These are phyloP conservation scores for Sebastes miniatus DNA, from an alignment of 2,797 vertebrate species.

Conservation along the genomic window DNA sequence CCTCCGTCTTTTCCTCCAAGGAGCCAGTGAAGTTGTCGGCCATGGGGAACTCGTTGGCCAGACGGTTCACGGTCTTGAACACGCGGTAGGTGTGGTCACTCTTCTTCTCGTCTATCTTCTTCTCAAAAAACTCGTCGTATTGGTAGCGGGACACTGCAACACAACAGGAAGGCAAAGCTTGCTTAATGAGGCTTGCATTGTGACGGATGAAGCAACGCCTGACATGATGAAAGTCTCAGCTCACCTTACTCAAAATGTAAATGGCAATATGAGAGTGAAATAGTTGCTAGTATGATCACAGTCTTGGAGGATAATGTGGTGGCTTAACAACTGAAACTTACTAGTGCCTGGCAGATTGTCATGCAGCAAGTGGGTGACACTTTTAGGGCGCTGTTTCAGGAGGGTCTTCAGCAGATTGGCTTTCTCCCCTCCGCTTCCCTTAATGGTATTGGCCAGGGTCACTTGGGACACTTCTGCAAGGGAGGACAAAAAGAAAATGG, in stretches of 20 bases:
- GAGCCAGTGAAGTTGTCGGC: conserved; percentile 81
- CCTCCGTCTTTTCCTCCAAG: conserved; percentile 85
- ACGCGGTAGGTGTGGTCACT: conserved; percentile 91
- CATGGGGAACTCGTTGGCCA: conserved; percentile 86
- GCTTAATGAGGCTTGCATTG: conserved; percentile 18
- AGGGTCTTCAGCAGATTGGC: conserved; percentile 85
- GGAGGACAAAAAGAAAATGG: background rate
- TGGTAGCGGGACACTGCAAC: conserved; percentile 89
- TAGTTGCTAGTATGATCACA: too few relatives aligned
- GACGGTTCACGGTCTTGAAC: conserved; percentile 93
- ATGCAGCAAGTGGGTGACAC: conserved; percentile 93
- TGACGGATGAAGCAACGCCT: background rate
- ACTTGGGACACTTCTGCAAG: conserved; percentile 80
- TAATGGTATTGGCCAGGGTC: conserved; percentile 50
- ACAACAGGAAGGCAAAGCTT: conserved; percentile 31
- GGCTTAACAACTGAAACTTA: conserved; percentile 61
- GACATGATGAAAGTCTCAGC: background rate
- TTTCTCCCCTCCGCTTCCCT: conserved; percentile 59
- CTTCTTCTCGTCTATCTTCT: conserved; percentile 90
- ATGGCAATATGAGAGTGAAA: too few relatives aligned
- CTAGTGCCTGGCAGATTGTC: conserved; percentile 92
- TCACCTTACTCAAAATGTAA: too few relatives aligned
- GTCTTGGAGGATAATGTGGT: too few relatives aligned
- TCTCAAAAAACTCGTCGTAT: conserved; percentile 88
- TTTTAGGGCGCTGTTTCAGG: conserved; percentile 88